Percentiles rank a stretch among this genome's conserved stretches.
Evolutionary conservation across 2,888 invertebrate species (phyloP).

Genomic region (Labia minor): DNA sequence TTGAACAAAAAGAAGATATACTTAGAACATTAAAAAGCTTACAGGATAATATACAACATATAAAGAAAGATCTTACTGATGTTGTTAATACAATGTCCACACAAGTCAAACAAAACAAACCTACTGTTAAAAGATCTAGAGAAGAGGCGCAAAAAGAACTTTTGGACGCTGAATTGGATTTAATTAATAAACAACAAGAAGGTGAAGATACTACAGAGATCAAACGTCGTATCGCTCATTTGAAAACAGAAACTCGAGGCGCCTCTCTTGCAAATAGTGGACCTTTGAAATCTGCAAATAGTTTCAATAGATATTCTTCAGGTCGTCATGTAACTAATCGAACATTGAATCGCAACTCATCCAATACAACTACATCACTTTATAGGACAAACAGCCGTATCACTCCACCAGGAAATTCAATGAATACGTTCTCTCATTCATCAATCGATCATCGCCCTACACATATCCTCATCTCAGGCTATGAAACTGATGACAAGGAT

Average conservation of each 20-base stretch:
- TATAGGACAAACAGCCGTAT: constrained; percentile 32
- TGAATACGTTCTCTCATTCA: constrained; percentile 40
- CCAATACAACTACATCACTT: neutral
- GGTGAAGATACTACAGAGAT: constrained; percentile 78
- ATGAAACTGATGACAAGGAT: constrained; percentile 71
- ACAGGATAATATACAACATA: constrained; percentile 61
- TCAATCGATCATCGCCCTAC: constrained; percentile 79
- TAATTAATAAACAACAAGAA: constrained; percentile 78
- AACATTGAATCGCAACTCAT: neutral
- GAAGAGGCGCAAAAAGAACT: constrained; percentile 79
- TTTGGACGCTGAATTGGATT: constrained; percentile 79
- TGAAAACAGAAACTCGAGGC: constrained; percentile 41
- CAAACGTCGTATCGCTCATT: constrained; percentile 62
- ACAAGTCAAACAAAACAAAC: constrained; percentile 33
- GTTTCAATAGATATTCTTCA: neutral
- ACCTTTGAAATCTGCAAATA: neutral
- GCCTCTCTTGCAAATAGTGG: neutral
- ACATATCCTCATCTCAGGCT: constrained; percentile 75
- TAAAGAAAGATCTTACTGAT: constrained; percentile 54
- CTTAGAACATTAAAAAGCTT: constrained; percentile 71
- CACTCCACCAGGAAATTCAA: constrained; percentile 26
- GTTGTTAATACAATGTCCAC: constrained; percentile 26
- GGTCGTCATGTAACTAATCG: neutral
- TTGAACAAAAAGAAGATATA: constrained; percentile 63
- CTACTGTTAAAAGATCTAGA: constrained; percentile 50